phyloP scores from a whole-genome alignment of 1,140 invertebrate species.

The Aphaenogaster ashmeadi region DNA sequence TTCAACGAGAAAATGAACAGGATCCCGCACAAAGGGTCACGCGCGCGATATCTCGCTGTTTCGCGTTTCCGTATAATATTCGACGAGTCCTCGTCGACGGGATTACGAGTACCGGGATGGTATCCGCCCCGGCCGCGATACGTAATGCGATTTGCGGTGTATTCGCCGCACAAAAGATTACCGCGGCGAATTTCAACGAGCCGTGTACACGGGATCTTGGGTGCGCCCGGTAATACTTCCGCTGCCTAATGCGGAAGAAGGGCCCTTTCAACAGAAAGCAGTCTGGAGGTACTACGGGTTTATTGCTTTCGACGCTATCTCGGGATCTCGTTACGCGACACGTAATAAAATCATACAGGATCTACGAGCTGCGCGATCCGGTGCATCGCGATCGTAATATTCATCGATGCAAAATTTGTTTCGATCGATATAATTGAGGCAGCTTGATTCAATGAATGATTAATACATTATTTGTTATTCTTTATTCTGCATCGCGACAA shows the following conservation, averaged over 20 bases:
- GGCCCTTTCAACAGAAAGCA: constrained; percentile 57
- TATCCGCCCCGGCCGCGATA: constrained; percentile 48
- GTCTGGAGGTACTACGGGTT: constrained; percentile 41
- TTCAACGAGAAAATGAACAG: constrained; percentile 49
- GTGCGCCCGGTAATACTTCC: constrained; percentile 46
- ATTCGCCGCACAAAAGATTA: constrained; percentile 64
- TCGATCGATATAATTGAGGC: neutral
- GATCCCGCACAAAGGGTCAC: constrained; percentile 51
- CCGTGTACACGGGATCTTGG: constrained; percentile 55
- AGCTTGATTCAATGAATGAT: neutral
- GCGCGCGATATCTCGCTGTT: constrained; percentile 55
- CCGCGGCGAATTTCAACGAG: constrained; percentile 56
- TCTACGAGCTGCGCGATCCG: neutral
- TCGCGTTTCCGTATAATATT: constrained; percentile 62
- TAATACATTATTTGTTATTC: neutral
- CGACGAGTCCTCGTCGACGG: constrained; percentile 55
- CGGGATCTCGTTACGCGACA: constrained; percentile 21
- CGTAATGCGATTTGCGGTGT: constrained; percentile 61
- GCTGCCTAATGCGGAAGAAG: constrained; percentile 61
- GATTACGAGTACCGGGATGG: constrained; percentile 48
- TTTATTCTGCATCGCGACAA: neutral
- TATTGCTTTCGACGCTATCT: constrained; percentile 47
- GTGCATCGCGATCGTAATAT: neutral
- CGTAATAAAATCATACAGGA: constrained; percentile 44
- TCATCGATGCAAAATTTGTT: neutral